These are phyloP conservation scores for Lytechinus pictus DNA, from an alignment of 35 echinoderm and acorn worm genomes.

Conservation along the genomic window DNA sequence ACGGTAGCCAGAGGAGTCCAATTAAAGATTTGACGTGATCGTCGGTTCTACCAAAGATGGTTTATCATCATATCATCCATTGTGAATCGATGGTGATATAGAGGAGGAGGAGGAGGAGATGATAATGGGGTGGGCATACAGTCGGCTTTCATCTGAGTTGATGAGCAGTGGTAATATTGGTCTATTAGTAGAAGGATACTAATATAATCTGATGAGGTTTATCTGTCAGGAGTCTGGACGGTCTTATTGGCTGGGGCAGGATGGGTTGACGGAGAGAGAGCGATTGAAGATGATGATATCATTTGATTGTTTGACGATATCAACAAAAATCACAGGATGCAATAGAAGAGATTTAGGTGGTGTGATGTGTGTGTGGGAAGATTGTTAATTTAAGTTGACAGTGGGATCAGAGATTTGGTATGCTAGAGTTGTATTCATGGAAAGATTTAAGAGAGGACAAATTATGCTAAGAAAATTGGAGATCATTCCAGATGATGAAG, in stretches of 20 bases:
- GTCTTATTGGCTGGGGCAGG: background rate
- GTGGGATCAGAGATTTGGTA: too few relatives aligned
- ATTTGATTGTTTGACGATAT: too few relatives aligned
- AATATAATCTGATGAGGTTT: background rate
- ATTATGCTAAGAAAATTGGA: background rate
- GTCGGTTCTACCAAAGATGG: background rate
- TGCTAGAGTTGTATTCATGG: too few relatives aligned
- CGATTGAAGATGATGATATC: background rate
- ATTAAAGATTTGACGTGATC: background rate
- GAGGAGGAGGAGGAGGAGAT: background rate
- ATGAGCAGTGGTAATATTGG: background rate
- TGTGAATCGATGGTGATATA: background rate
- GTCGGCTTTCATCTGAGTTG: background rate
- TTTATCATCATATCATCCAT: background rate
- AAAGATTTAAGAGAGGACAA: background rate
- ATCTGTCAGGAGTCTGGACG: background rate
- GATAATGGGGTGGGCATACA: background rate
- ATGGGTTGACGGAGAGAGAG: background rate
- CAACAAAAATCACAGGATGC: too few relatives aligned
- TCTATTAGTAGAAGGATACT: background rate
- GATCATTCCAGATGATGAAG: background rate
- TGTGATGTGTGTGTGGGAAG: too few relatives aligned
- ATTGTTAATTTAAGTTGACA: too few relatives aligned
- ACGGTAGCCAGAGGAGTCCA: background rate
- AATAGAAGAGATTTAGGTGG: too few relatives aligned